These are phyloP conservation scores for Pachyuromys duprasi DNA, from an alignment of 2,797 vertebrate species.

Conservation along the genomic window DNA sequence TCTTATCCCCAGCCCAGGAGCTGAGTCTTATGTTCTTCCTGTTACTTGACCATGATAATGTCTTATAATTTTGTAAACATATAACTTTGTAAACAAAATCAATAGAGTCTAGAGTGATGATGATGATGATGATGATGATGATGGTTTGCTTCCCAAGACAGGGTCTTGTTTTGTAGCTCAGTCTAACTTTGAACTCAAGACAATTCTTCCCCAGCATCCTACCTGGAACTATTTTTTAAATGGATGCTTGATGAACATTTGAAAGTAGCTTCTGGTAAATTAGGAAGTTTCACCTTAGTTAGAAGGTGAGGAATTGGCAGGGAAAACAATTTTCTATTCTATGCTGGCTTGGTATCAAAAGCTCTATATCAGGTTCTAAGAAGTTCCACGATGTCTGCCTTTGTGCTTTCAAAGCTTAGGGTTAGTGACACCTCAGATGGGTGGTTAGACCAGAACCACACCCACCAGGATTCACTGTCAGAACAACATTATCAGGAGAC, in stretches of 20 bases:
- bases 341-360: not conserved
- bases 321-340: not conserved
- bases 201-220: not conserved
- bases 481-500: not conserved
- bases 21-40: not conserved
- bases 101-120: not conserved
- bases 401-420: not conserved
- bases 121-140: not conserved
- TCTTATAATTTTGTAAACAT: not conserved
- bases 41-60: not conserved
- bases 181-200: not conserved
- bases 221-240: slow-evolving; percentile 3
- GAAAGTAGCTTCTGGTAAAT: not conserved
- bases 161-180: not conserved
- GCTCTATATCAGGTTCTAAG: not conserved
- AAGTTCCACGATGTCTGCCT: not conserved
- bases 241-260: not conserved
- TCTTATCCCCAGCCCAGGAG: not conserved
- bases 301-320: not conserved
- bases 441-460: not conserved
- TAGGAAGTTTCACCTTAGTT: not conserved
- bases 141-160: not conserved
- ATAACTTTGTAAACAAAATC: not conserved
- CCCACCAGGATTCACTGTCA: not conserved
- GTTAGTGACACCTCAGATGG: not conserved